Evolutionary conservation across 2,113 vertebrate species (phyloP), one percentile per base, ranked within the genome.

Genomic region (Psittacula cyanocephala): DNA sequence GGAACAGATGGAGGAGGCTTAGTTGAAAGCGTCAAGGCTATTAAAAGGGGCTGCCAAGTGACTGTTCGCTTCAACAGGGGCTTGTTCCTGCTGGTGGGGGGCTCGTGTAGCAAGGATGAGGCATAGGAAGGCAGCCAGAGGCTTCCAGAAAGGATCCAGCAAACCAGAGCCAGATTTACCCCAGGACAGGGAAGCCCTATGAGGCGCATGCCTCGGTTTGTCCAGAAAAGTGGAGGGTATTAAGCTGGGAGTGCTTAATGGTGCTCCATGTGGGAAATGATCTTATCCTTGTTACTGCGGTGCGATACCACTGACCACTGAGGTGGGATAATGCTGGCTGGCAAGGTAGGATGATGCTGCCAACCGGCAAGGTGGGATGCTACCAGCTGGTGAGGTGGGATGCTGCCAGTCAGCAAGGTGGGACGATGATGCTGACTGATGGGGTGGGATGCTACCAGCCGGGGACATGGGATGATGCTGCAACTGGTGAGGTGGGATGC

Each of bases 1-100:
- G 75, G 75, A 93, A 77, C 96, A 97, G 97, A 96, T 95, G 95
- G 95, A 0, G 1, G 44, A n/a, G 29, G 50, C 64, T 74, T 7
- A 28, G 70, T 18, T 88, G 74, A 60, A 65, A 93, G 83, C 0
- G 5, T 72, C 1, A 11, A 0, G 2, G 74, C 69, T 78, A 3
- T 57, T 77, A 37, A 63, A 57, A 91, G 3, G 60, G 86, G 39
- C 89, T 87, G 93, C 81, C 72, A 64, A 75, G 83, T 3, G 39
- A 29, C 50, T 78, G 93, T 62, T 95, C 50, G 6, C 68, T 92
- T 95, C 57, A 22, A 80, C 3, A 0, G 55, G 71, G 62, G n/a
- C 44, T 81, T 41, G 76, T 64, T 63, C 44, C 37, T 8, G 10
- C 25, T 55, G 46, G 49, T 29, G 23, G 60, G 64, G 59, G 41